Conservation (phyloP, 2,888 invertebrate genomes). For the Alviniconcha strummeri region DNA sequence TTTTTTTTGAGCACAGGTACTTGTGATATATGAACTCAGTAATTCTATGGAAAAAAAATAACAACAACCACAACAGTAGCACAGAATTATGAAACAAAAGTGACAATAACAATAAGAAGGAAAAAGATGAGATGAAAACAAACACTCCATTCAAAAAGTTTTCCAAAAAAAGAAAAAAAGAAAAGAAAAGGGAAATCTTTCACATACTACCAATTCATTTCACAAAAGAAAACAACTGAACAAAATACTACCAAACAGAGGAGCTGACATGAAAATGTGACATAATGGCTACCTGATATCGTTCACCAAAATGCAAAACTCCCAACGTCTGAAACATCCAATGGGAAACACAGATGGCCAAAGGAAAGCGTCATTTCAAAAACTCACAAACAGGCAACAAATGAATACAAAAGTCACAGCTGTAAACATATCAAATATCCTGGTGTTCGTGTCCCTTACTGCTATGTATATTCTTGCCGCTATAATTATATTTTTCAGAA, state of each 20-base stretch:
- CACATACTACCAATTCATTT: background rate
- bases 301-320: slow-evolving; percentile 69
- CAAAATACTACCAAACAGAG: background rate
- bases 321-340: slow-evolving; percentile 66
- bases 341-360: slow-evolving; percentile 25
- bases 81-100: background rate
- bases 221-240: background rate
- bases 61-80: background rate
- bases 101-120: background rate
- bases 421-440: no score
- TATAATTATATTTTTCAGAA: no score
- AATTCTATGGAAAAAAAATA: background rate
- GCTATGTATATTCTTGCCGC: no score
- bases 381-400: no score
- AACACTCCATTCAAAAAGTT: background rate
- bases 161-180: background rate
- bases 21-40: background rate
- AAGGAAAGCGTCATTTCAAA: background rate
- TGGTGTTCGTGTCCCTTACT: no score
- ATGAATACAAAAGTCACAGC: no score
- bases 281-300: slow-evolving; percentile 63
- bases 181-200: background rate
- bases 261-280: background rate
- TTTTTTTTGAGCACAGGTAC: background rate
- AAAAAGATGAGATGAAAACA: background rate